Percentiles rank a stretch among this genome's conserved stretches.
These are phyloP conservation scores for Neoscelio sp. DNA, from an alignment of 2,888 invertebrate species.

Conservation along the genomic window DNA sequence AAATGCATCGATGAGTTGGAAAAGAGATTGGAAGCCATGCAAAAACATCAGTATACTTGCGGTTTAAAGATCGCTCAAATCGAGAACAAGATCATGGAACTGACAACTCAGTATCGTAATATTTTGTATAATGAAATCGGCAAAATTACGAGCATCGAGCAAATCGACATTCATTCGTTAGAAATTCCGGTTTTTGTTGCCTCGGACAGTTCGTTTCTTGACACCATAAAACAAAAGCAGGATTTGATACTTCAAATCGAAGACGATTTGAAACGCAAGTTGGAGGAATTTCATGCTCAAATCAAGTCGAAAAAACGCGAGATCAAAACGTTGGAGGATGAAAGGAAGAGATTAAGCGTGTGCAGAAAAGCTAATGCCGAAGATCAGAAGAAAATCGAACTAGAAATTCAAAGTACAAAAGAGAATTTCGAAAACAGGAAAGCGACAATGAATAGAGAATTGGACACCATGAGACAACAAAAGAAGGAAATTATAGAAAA, in stretches of 20 bases:
- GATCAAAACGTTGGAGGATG: neutral
- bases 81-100: slow-evolving; percentile 11
- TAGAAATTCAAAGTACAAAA: neutral
- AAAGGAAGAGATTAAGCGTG: neutral
- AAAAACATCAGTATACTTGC: slow-evolving; percentile 9
- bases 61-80: slow-evolving; percentile 19
- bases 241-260: neutral
- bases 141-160: slow-evolving; percentile 1
- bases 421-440: neutral
- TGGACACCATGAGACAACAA: neutral
- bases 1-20: slow-evolving; percentile 23
- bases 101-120: slow-evolving; percentile 6
- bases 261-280: neutral
- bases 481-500: neutral
- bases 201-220: neutral
- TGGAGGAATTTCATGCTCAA: neutral
- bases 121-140: slow-evolving; percentile 1
- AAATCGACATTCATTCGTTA: neutral
- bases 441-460: slow-evolving; percentile 1
- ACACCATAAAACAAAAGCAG: slow-evolving; percentile 6
- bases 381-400: slow-evolving; percentile 2
- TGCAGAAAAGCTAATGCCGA: neutral
- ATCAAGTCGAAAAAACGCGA: neutral
- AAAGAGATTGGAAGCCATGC: slow-evolving; percentile 17
- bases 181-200: slow-evolving; percentile 11